Conservation (phyloP, 1,140 invertebrate genomes). For the Brachionus koreanus region DNA sequence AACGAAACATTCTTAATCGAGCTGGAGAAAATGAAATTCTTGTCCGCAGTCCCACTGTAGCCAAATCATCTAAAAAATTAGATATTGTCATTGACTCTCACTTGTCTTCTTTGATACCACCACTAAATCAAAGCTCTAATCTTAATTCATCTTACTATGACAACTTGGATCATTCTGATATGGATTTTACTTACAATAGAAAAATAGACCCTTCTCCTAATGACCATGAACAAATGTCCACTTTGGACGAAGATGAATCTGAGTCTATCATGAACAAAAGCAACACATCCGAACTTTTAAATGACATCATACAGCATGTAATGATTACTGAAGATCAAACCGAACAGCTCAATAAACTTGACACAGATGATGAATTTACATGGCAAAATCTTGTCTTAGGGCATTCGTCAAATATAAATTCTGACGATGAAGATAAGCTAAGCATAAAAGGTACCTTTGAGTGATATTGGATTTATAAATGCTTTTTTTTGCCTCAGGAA, state of each 20-base stretch:
- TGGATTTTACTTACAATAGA: neutral
- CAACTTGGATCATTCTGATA: conserved; percentile 3
- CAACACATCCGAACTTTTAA: conserved; percentile 1
- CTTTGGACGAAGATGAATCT: neutral
- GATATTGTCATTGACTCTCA: neutral
- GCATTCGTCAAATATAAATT: neutral
- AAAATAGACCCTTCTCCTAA: neutral
- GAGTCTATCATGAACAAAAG: neutral
- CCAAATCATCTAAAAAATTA: neutral
- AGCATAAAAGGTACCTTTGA: conserved; percentile 1
- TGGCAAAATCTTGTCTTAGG: conserved; percentile 7
- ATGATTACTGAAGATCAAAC: neutral
- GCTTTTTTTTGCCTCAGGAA: neutral
- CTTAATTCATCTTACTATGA: conserved; percentile 25
- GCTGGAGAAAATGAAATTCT: conserved; percentile 18
- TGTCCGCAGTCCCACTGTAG: neutral
- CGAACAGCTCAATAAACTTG: conserved; percentile 21
- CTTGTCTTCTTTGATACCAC: neutral
- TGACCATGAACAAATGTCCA: neutral
- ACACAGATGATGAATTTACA: conserved; percentile 24
- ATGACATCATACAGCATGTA: conserved; percentile 36
- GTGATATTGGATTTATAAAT: neutral
- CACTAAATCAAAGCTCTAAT: neutral
- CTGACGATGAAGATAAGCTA: neutral
- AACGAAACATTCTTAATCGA: neutral